Evolutionary conservation across 2,113 vertebrate genomes (phyloP).

Genomic region (Halichoerus grypus): DNA sequence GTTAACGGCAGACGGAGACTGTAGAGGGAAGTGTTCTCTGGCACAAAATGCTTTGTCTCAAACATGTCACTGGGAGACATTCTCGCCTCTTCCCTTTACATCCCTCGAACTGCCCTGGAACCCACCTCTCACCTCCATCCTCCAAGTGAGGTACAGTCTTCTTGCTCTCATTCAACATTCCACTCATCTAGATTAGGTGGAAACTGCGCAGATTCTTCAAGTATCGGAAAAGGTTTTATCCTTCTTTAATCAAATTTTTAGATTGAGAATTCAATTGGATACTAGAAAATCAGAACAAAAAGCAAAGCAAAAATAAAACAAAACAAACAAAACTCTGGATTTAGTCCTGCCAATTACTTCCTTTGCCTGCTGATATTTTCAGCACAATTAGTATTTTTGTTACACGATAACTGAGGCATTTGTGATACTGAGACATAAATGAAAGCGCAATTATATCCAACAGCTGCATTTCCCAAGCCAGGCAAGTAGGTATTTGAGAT

Average conservation of each 20-base stretch:
- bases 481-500: neutral
- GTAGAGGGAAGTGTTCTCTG: neutral
- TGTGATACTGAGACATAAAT: neutral
- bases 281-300: neutral
- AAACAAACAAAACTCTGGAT: neutral
- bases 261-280: neutral
- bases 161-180: neutral
- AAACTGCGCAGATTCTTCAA: neutral
- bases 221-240: neutral
- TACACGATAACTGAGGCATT: neutral
- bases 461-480: neutral
- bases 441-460: neutral
- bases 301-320: neutral
- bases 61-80: neutral
- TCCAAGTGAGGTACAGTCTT: neutral
- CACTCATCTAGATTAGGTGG: neutral
- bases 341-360: neutral
- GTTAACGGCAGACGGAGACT: neutral
- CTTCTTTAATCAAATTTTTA: neutral
- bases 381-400: neutral
- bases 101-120: rapidly evolving
- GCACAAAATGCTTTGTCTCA: neutral
- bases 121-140: neutral
- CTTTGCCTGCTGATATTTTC: neutral
- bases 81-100: neutral